A percentile compares a stretch with the other conserved stretches of the same genome.
Conservation (phyloP, 2,797 vertebrate genomes). For the Calcarius lapponicus region DNA sequence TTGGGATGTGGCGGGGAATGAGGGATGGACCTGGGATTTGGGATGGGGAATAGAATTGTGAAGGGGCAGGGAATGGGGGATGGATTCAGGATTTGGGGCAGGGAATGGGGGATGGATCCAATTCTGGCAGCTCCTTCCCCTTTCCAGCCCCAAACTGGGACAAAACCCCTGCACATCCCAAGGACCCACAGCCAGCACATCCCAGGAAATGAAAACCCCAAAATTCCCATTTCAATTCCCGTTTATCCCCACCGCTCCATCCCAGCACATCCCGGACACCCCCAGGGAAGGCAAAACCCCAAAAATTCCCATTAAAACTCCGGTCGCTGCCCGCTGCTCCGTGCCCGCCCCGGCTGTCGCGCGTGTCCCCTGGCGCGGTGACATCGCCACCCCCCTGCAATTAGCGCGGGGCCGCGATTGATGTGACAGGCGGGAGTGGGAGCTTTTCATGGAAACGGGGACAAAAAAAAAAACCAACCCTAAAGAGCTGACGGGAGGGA, state of each 20-base stretch:
- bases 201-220: background rate
- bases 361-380: rapidly evolving
- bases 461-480: background rate
- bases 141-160: background rate
- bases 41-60: too few relatives aligned
- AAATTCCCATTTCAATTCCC: background rate
- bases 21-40: background rate
- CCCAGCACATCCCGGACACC: background rate
- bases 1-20: too few relatives aligned
- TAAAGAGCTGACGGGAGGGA: slow-evolving; percentile 13
- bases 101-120: background rate
- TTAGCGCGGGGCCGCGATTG: slow-evolving; percentile 1
- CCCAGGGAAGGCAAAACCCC: background rate
- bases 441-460: background rate
- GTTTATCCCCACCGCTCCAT: background rate
- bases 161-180: background rate
- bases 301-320: background rate
- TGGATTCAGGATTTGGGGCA: rapidly evolving
- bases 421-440: background rate
- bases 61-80: background rate
- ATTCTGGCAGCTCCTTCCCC: background rate
- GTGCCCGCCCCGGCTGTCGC: background rate
- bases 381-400: background rate
- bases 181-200: background rate
- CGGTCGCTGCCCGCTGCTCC: background rate